Evolutionary conservation across 2,888 invertebrate genomes (phyloP).

Genomic region (Bedellia somnulentella): DNA sequence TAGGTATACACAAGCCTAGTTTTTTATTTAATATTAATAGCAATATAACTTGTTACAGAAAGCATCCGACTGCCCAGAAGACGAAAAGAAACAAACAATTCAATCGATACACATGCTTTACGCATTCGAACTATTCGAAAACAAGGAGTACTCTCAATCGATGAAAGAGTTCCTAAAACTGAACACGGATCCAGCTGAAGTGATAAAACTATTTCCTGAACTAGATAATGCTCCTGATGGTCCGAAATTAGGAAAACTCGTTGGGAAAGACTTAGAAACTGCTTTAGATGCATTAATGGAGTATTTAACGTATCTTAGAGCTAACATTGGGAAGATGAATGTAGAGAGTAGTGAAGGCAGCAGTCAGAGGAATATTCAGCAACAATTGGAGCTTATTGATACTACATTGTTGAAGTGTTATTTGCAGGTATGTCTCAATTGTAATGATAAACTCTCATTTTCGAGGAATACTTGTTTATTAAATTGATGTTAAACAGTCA

Average conservation of each 20-base stretch:
- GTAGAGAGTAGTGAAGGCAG: slow-evolving; percentile 15
- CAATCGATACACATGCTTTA: slow-evolving; percentile 87
- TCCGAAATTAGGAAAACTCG: slow-evolving; percentile 52
- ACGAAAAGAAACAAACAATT: slow-evolving; percentile 78
- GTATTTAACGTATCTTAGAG: slow-evolving; percentile 80
- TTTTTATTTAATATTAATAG: not conserved
- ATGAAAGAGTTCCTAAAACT: slow-evolving; percentile 90
- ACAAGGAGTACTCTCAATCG: slow-evolving; percentile 84
- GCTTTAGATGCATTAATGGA: slow-evolving; percentile 87
- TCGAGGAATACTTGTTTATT: too few species aligned
- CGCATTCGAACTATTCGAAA: slow-evolving; percentile 89
- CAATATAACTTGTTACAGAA: slow-evolving; percentile 56
- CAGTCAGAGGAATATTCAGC: slow-evolving; percentile 29
- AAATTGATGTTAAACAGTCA: too few species aligned
- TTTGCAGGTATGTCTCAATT: slow-evolving; percentile 75
- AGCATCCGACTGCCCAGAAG: slow-evolving; percentile 77
- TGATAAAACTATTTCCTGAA: slow-evolving; percentile 92
- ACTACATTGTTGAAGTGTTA: slow-evolving; percentile 97
- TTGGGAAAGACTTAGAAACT: slow-evolving; percentile 83
- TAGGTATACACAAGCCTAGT: too few species aligned
- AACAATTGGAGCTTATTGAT: slow-evolving; percentile 86
- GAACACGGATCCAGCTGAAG: slow-evolving; percentile 92
- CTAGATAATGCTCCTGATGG: slow-evolving; percentile 60
- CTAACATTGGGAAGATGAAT: slow-evolving; percentile 46
- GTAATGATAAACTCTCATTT: too few species aligned